Percentiles rank a stretch among this genome's conserved stretches.
phyloP scores from a whole-genome alignment of 2,113 vertebrate species.

The Neotoma lepida region DNA sequence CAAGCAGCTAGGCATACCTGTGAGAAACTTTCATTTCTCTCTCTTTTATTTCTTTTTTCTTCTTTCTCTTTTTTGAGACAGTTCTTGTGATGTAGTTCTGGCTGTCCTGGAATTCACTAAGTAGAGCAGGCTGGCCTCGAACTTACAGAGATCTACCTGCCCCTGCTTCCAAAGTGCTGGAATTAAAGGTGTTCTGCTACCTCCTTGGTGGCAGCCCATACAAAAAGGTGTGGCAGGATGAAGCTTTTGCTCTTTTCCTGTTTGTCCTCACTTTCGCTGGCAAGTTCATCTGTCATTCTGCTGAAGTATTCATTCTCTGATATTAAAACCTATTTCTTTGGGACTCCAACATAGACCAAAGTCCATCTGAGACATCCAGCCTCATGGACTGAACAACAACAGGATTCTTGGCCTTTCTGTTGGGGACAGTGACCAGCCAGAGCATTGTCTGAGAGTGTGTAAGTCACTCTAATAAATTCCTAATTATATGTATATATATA shows the following conservation, averaged over 20 bases:
- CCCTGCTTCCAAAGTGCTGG: neutral
- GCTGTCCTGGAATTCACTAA: neutral
- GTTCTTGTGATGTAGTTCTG: neutral
- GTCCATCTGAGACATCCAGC: neutral
- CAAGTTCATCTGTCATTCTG: neutral
- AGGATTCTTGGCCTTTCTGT: neutral
- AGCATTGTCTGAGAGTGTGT: neutral
- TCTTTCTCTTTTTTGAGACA: neutral
- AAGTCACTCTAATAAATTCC: neutral
- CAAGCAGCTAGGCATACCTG: neutral
- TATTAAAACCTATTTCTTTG: neutral
- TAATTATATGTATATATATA: neutral
- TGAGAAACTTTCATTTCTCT: neutral
- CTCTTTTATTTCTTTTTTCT: neutral
- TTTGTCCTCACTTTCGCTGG: neutral
- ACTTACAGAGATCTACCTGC: neutral
- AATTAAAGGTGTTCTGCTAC: neutral
- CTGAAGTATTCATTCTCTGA: neutral
- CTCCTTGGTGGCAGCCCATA: neutral
- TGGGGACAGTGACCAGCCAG: neutral
- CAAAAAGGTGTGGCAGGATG: neutral
- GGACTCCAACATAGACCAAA: neutral
- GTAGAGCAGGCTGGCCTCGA: neutral
- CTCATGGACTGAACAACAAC: neutral
- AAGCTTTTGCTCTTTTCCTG: neutral